Conservation (phyloP, 2,797 vertebrate genomes). For the Florisuga fusca region DNA sequence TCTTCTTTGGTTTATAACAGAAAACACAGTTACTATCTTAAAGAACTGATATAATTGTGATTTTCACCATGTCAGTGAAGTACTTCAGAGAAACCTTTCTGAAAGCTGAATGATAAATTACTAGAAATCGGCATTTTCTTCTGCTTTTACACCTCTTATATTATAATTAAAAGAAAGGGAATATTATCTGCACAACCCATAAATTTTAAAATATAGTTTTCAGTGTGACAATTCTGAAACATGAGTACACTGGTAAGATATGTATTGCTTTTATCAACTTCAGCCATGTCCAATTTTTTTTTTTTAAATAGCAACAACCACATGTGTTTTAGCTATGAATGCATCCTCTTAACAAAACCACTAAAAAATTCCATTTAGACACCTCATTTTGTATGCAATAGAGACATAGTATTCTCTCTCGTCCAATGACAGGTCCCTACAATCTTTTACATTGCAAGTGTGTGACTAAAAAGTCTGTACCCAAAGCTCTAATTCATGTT, state of each 20-base stretch:
- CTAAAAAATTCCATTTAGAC: not conserved
- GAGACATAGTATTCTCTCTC: not conserved
- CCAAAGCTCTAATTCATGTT: not conserved
- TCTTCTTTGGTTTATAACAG: not conserved
- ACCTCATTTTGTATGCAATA: not conserved
- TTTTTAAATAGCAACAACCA: accelerated
- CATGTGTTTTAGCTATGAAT: not conserved
- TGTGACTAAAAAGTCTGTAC: not conserved
- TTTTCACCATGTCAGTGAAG: not conserved
- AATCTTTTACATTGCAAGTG: not conserved
- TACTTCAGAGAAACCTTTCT: not conserved
- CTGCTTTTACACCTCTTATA: not conserved
- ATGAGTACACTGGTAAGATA: not conserved
- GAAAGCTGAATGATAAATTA: not conserved
- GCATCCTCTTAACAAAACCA: not conserved
- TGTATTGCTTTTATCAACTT: not conserved
- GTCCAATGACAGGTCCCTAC: not conserved
- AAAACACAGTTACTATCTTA: not conserved
- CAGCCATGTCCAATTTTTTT: not conserved
- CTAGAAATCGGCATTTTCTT: not conserved
- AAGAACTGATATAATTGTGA: not conserved
- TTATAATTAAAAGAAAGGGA: too few relatives aligned
- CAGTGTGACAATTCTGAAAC: not conserved
- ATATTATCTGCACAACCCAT: not conserved
- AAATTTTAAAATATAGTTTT: not conserved